A percentile compares a stretch with the other conserved stretches of the same genome.
Conservation (phyloP, 2,888 invertebrate species). For the Drosophila ustulata region DNA sequence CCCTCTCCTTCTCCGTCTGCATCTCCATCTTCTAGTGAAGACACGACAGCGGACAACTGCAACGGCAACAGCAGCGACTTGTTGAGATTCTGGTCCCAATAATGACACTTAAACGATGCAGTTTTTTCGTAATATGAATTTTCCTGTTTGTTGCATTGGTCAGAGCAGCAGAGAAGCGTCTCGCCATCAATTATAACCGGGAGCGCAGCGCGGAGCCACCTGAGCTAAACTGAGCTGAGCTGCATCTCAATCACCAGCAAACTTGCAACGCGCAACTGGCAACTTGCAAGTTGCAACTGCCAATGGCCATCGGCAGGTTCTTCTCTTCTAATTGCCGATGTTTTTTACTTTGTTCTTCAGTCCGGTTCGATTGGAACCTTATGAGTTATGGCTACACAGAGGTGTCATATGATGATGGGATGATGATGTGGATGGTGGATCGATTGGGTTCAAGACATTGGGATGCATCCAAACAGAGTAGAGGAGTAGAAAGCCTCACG, state of each 20-base stretch:
- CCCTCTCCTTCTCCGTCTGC: slow-evolving; percentile 10
- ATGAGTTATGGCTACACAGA: slow-evolving; percentile 60
- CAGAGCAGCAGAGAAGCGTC: slow-evolving; percentile 44
- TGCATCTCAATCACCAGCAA: slow-evolving; percentile 73
- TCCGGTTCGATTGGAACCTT: slow-evolving; percentile 43
- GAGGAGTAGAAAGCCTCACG: slow-evolving; percentile 56
- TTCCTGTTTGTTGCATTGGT: slow-evolving; percentile 66
- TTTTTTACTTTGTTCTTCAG: slow-evolving; percentile 52
- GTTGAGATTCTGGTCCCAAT: slow-evolving; percentile 78
- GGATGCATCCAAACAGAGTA: slow-evolving; percentile 29
- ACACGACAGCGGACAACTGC: slow-evolving; percentile 41
- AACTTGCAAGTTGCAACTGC: slow-evolving; percentile 22
- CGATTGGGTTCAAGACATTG: slow-evolving; percentile 27
- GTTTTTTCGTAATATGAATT: slow-evolving; percentile 78
- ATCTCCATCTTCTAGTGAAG: slow-evolving; percentile 25
- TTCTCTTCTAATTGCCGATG: slow-evolving; percentile 70
- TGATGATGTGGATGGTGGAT: slow-evolving; percentile 24
- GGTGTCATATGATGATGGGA: slow-evolving; percentile 31
- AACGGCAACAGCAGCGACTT: slow-evolving; percentile 56
- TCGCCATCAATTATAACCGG: slow-evolving; percentile 67
- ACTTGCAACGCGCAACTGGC: slow-evolving; percentile 7
- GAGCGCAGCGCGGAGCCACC: slow-evolving; percentile 32
- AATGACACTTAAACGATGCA: slow-evolving; percentile 80
- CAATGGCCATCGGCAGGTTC: slow-evolving; percentile 66
- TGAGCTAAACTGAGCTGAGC: slow-evolving; percentile 40